phyloP scores from a whole-genome alignment of 2,113 vertebrate species.

The Cynocephalus volans region DNA sequence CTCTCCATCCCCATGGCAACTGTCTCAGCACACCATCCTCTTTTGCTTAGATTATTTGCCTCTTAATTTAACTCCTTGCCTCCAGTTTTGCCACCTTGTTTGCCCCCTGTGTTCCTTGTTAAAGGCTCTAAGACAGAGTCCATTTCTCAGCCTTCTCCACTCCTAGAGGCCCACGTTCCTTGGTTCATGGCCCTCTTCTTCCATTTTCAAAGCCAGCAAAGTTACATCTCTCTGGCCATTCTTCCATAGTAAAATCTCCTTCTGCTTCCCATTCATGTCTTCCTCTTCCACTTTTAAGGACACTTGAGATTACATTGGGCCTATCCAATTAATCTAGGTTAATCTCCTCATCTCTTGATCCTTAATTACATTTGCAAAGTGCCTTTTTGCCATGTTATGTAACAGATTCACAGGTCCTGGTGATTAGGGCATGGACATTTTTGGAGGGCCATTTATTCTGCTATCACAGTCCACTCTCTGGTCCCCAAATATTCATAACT shows the following conservation, averaged over 20 bases:
- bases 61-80: background rate
- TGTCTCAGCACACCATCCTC: background rate
- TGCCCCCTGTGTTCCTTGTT: background rate
- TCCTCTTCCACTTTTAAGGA: background rate
- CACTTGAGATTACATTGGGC: background rate
- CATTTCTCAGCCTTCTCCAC: background rate
- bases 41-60: background rate
- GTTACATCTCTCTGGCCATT: background rate
- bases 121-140: background rate
- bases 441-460: background rate
- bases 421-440: background rate
- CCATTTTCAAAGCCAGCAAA: constrained; percentile 6
- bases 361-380: background rate
- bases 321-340: background rate
- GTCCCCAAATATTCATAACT: background rate
- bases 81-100: background rate
- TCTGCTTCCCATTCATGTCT: background rate
- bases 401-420: background rate
- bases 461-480: background rate
- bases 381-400: background rate
- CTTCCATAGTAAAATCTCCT: background rate
- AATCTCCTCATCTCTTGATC: background rate
- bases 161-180: background rate
- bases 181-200: background rate
- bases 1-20: background rate